These are phyloP conservation scores for Sebastiscus tertius DNA, from an alignment of 2,797 vertebrate species.

Conservation along the genomic window DNA sequence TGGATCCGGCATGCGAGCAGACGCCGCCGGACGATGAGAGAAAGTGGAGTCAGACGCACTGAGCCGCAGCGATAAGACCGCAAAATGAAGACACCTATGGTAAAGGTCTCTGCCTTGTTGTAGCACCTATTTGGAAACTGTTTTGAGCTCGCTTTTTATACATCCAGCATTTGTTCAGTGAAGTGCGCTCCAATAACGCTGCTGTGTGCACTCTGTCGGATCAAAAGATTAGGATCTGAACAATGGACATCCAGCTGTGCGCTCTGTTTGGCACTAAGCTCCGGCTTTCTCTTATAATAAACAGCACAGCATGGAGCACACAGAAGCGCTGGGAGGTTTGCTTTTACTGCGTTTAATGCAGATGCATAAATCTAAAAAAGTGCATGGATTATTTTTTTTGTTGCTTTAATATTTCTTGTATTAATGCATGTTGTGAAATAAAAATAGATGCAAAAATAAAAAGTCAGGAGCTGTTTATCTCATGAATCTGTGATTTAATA, in stretches of 20 bases:
- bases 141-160: neutral
- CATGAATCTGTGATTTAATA: neutral
- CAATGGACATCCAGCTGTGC: slow-evolving; percentile 69
- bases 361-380: neutral
- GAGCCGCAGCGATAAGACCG: slow-evolving; percentile 79
- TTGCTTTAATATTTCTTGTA: neutral
- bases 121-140: slow-evolving; percentile 38
- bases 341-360: neutral
- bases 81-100: slow-evolving; percentile 96
- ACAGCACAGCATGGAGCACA: neutral
- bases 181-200: slow-evolving; percentile 32
- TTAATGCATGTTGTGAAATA: neutral
- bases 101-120: slow-evolving; percentile 76
- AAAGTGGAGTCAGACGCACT: slow-evolving; percentile 81
- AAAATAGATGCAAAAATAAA: neutral
- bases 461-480: slow-evolving; percentile 2
- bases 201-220: slow-evolving; percentile 47
- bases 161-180: slow-evolving; percentile 43
- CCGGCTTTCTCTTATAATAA: neutral
- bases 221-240: slow-evolving; percentile 67
- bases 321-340: neutral
- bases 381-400: too few relatives aligned
- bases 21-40: slow-evolving; percentile 68
- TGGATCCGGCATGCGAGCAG: slow-evolving; percentile 37
- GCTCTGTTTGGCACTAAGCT: slow-evolving; percentile 48